These are phyloP conservation scores for Thunnus albacares DNA, from an alignment of 2,797 vertebrate species.

Conservation along the genomic window DNA sequence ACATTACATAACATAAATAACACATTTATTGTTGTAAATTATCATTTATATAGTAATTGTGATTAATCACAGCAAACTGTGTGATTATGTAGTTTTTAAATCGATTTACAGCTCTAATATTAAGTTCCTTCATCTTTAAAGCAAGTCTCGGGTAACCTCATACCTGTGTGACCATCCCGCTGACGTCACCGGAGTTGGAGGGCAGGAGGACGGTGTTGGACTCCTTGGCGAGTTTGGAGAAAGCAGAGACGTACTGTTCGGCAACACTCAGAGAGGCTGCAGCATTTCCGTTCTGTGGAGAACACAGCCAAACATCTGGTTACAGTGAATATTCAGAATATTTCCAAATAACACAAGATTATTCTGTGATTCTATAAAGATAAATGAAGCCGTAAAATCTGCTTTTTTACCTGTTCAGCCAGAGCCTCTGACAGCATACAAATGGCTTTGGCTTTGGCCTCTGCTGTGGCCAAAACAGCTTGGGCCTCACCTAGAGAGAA, in stretches of 20 bases:
- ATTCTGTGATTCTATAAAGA: no score
- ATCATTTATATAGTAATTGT: no score
- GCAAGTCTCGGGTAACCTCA: conserved; percentile 16
- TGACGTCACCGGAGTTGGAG: conserved; percentile 90
- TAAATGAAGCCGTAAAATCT: no score
- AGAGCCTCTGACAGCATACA: conserved; percentile 90
- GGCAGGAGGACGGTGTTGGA: conserved; percentile 95
- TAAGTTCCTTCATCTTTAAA: no score
- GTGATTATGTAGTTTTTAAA: no score
- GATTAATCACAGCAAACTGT: no score
- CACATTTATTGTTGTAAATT: no score
- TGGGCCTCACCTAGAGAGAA: conserved; percentile 91
- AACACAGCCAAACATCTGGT: background rate
- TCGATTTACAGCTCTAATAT: no score
- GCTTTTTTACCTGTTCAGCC: conserved; percentile 86
- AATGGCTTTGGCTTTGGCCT: conserved; percentile 94
- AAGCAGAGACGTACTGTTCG: conserved; percentile 94
- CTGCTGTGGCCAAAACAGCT: conserved; percentile 92
- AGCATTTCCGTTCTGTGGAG: conserved; percentile 89
- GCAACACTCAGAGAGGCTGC: conserved; percentile 94
- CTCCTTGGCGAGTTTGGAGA: conserved; percentile 95
- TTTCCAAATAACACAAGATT: no score
- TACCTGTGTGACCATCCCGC: conserved; percentile 96
- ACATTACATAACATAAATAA: no score
- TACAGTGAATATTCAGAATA: no score